These are phyloP conservation scores for Calidris pugnax DNA, from an alignment of 2,113 vertebrate species.

Conservation along the genomic window DNA sequence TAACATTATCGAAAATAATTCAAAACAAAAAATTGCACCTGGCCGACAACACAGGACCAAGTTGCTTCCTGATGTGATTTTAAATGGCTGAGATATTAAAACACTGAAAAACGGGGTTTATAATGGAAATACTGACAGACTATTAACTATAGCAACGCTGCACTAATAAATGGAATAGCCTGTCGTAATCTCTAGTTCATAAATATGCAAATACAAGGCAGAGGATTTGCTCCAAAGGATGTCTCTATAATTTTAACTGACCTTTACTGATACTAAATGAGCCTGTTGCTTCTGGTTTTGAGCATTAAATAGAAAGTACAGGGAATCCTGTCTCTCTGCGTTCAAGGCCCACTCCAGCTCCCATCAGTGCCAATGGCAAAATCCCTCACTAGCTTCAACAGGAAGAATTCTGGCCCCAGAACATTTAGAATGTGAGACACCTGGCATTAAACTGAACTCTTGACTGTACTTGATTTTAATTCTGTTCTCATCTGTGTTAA, in stretches of 20 bases:
- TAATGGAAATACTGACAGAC: constrained; percentile 85
- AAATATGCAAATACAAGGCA: constrained; percentile 84
- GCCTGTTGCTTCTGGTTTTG: constrained; percentile 80
- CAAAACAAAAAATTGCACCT: constrained; percentile 31
- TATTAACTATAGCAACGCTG: constrained; percentile 79
- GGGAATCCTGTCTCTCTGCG: constrained; percentile 48
- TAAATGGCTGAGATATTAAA: constrained; percentile 81
- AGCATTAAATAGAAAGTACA: constrained; percentile 65
- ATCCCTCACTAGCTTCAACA: background rate
- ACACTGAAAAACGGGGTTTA: constrained; percentile 79
- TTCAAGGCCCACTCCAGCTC: background rate
- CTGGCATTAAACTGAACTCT: constrained; percentile 63
- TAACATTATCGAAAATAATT: constrained; percentile 46
- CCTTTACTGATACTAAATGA: constrained; percentile 80
- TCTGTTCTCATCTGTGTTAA: constrained; percentile 71
- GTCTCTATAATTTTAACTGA: constrained; percentile 85
- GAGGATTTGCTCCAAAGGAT: constrained; percentile 83
- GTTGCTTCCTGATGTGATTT: constrained; percentile 78
- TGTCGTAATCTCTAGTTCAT: constrained; percentile 83
- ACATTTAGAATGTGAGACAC: constrained; percentile 61
- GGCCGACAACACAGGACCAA: constrained; percentile 60
- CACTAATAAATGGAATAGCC: constrained; percentile 84
- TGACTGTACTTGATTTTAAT: constrained; percentile 69
- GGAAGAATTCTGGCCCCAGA: constrained; percentile 28
- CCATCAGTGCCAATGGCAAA: background rate